Evolutionary conservation across 2,888 invertebrate genomes (phyloP).

Genomic region (Erebia epiphron): DNA sequence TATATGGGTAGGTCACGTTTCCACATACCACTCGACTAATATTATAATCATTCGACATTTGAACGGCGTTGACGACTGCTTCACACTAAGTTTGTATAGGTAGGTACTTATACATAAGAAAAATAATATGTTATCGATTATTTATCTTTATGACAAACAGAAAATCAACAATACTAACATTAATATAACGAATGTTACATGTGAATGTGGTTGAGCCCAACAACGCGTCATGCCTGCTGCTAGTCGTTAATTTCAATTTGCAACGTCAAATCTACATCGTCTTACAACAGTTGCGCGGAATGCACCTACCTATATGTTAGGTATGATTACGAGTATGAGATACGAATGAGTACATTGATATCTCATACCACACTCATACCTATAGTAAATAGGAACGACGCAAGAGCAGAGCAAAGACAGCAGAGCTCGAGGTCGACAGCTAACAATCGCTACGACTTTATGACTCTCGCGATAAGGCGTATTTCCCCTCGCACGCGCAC

Average conservation of each 20-base stretch:
- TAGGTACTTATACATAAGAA: background rate
- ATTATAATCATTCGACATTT: conserved; percentile 40
- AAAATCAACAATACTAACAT: background rate
- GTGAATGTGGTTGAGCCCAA: background rate
- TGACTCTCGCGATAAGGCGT: conserved; percentile 73
- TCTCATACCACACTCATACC: conserved; percentile 39
- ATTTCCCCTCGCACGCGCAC: conserved; percentile 70
- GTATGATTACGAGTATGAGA: conserved; percentile 25
- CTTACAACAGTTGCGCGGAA: conserved; percentile 20
- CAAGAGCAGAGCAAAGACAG: conserved; percentile 75
- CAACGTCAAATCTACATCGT: conserved; percentile 13
- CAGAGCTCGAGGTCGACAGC: conserved; percentile 66
- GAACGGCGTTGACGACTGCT: conserved; percentile 24
- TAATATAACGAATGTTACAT: background rate
- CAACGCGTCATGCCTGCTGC: conserved; percentile 11
- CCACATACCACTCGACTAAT: conserved; percentile 44
- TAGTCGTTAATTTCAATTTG: conserved; percentile 26
- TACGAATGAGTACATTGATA: conserved; percentile 36
- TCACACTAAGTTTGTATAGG: conserved; percentile 14
- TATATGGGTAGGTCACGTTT: conserved; percentile 53
- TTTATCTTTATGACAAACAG: background rate
- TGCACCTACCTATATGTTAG: background rate
- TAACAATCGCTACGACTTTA: conserved; percentile 65
- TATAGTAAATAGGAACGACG: conserved; percentile 62
- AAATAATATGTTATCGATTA: background rate